phyloP scores from a whole-genome alignment of 2,888 invertebrate genomes.

The Meiosimyza decipiens region DNA sequence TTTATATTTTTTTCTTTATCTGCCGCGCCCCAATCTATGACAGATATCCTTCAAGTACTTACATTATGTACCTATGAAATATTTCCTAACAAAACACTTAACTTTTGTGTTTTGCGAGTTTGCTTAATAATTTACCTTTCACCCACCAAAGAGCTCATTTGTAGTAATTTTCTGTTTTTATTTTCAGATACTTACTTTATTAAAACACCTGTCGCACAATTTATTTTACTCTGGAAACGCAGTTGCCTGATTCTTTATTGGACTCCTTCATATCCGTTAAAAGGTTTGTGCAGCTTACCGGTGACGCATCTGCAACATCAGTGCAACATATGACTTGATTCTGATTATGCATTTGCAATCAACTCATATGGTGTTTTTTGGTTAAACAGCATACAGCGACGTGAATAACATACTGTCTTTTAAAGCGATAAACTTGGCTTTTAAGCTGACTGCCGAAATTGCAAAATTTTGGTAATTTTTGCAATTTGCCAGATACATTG shows the following conservation, averaged over 20 bases:
- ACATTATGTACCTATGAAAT: too few species aligned
- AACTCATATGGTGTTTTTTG: neutral
- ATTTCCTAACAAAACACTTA: too few species aligned
- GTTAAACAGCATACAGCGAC: neutral
- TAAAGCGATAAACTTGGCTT: constrained; percentile 25
- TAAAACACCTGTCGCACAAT: constrained; percentile 35
- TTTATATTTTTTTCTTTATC: too few species aligned
- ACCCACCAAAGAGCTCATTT: too few species aligned
- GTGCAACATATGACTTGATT: constrained; percentile 11
- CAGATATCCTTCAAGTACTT: too few species aligned
- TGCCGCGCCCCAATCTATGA: too few species aligned
- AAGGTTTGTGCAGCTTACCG: constrained; percentile 11
- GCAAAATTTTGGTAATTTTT: constrained; percentile 14
- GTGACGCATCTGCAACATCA: constrained; percentile 18
- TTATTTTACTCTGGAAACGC: constrained; percentile 28
- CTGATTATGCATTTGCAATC: constrained; percentile 12
- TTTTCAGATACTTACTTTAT: neutral
- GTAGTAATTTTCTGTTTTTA: too few species aligned
- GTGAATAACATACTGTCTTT: constrained; percentile 21
- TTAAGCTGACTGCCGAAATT: constrained; percentile 13
- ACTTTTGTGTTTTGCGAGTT: too few species aligned
- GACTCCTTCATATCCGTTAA: constrained; percentile 18
- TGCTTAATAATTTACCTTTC: too few species aligned
- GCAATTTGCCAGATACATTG: neutral
- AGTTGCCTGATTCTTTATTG: constrained; percentile 24